Evolutionary conservation across 2,888 invertebrate genomes (phyloP).

Genomic region (Kuschelorhynchus macadamiae): DNA sequence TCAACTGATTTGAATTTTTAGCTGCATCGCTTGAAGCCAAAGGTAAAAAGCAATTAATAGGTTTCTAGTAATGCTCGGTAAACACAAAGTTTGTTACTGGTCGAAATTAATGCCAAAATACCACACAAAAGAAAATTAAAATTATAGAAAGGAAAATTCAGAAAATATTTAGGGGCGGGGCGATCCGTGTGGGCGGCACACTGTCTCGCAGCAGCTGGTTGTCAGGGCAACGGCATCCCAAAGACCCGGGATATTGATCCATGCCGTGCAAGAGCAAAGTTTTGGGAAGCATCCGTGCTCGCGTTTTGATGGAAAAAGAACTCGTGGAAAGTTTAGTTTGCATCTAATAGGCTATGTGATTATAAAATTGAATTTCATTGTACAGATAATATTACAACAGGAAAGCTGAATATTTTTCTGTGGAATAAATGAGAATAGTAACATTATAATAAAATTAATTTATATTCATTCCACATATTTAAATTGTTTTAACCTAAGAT

Average conservation of each 20-base stretch:
- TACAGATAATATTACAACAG: not conserved
- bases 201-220: slow-evolving; percentile 75
- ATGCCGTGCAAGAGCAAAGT: slow-evolving; percentile 58
- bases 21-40: too few species aligned
- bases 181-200: slow-evolving; percentile 73
- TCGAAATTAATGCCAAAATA: slow-evolving; percentile 67
- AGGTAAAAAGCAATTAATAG: too few species aligned
- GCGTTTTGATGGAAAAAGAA: slow-evolving; percentile 25
- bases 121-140: slow-evolving; percentile 62
- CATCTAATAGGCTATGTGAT: slow-evolving; percentile 23
- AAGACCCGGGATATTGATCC: slow-evolving; percentile 69
- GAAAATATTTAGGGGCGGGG: slow-evolving; percentile 38
- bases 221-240: slow-evolving; percentile 66
- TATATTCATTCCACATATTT: too few species aligned
- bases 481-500: too few species aligned
- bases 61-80: too few species aligned
- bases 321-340: slow-evolving; percentile 23
- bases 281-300: slow-evolving; percentile 54
- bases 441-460: too few species aligned
- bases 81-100: slow-evolving; percentile 61
- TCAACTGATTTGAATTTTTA: too few species aligned
- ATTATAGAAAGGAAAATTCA: slow-evolving; percentile 46
- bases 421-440: too few species aligned
- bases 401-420: too few species aligned
- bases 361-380: slow-evolving; percentile 19